phyloP scores from a whole-genome alignment of 64 coral and sea anemone genomes.

The Platygyra sinensis region DNA sequence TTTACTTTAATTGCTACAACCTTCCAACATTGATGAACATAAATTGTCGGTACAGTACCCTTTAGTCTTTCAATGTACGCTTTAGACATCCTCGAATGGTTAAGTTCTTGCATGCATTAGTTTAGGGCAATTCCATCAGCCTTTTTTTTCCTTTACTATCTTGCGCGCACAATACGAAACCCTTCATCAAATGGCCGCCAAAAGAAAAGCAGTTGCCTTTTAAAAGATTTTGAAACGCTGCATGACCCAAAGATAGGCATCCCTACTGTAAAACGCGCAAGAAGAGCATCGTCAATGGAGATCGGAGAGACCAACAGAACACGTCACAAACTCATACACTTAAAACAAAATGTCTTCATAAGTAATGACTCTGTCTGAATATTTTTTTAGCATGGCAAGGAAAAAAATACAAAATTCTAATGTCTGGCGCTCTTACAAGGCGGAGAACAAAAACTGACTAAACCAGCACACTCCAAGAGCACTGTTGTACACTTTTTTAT shows the following conservation, averaged over 20 bases:
- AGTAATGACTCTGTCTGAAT: background rate
- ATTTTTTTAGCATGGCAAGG: background rate
- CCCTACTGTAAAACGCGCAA: background rate
- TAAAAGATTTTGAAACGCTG: conserved; percentile 8
- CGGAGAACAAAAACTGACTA: background rate
- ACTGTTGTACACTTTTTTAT: conserved; percentile 10
- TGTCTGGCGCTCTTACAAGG: background rate
- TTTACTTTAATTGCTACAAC: background rate
- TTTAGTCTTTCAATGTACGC: background rate
- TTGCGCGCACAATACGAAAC: background rate
- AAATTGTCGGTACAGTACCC: conserved; percentile 13
- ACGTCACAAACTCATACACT: background rate
- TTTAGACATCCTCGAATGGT: background rate
- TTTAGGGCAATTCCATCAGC: too few species aligned
- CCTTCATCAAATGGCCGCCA: background rate
- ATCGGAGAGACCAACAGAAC: background rate
- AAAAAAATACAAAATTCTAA: background rate
- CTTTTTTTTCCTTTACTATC: background rate
- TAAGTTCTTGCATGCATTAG: background rate
- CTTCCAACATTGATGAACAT: background rate
- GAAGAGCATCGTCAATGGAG: background rate
- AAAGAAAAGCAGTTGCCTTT: conserved; percentile 2
- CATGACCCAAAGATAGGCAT: background rate
- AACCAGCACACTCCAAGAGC: background rate
- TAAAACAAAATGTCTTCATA: background rate